Conservation (phyloP, 2,888 invertebrate species). For the Tetragnatha montana region DNA sequence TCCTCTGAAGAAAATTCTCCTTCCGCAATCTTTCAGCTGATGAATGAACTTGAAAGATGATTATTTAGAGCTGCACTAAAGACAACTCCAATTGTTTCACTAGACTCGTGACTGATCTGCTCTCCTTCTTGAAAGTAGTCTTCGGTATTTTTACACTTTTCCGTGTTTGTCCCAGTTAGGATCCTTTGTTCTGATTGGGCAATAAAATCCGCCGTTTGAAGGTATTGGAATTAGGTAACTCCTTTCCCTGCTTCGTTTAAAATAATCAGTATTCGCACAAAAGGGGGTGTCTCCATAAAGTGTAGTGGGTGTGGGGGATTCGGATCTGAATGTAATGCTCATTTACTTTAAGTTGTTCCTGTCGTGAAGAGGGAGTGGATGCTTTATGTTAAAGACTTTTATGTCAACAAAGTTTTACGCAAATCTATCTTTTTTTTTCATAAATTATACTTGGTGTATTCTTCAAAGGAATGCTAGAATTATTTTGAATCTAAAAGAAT, state of each 20-base stretch:
- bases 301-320: no score
- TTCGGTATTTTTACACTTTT: neutral
- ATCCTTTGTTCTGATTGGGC: neutral
- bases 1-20: constrained; percentile 3
- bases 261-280: neutral
- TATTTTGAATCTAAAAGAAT: no score
- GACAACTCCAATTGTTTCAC: neutral
- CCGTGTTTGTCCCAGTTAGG: neutral
- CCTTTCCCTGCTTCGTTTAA: neutral
- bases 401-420: no score
- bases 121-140: neutral
- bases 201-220: neutral
- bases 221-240: neutral
- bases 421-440: no score
- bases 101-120: neutral
- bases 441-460: no score
- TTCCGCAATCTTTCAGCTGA: constrained; percentile 16
- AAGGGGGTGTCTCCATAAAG: neutral
- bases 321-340: no score
- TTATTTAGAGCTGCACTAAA: neutral
- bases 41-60: constrained; percentile 9
- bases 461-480: no score
- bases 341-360: no score
- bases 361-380: no score
- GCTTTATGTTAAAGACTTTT: no score